phyloP scores from a whole-genome alignment of 2,113 vertebrate species.

The Eidolon helvum region DNA sequence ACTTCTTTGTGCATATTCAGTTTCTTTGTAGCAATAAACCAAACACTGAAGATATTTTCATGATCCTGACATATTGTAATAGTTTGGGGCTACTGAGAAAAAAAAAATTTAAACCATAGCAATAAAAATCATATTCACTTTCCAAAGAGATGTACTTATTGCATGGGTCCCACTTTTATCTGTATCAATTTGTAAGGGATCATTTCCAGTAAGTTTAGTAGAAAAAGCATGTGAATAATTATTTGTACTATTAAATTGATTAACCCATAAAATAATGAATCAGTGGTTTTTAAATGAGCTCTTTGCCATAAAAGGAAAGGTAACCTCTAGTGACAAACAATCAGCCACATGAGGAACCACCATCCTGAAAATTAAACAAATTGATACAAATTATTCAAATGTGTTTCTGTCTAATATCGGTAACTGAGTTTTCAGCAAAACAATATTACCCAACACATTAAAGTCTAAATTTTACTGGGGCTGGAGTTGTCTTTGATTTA shows the following conservation, averaged over 20 bases:
- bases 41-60: background rate
- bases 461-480: background rate
- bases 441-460: background rate
- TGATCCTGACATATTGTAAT: background rate
- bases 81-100: background rate
- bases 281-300: background rate
- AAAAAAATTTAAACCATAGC: background rate
- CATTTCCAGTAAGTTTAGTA: background rate
- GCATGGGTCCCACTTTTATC: background rate
- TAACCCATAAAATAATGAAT: background rate
- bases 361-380: background rate
- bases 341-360: background rate
- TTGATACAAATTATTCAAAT: background rate
- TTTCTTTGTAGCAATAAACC: background rate
- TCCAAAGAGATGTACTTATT: background rate
- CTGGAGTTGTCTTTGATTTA: background rate
- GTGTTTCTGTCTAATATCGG: background rate
- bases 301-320: background rate
- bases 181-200: background rate
- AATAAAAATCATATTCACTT: background rate
- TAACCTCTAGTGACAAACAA: background rate
- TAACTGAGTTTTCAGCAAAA: background rate
- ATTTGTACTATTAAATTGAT: background rate
- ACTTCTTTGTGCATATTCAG: background rate
- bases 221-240: background rate